Evolutionary conservation across 92 coral and sea anemone genomes (phyloP).

Genomic region (Heliopora coerulea): DNA sequence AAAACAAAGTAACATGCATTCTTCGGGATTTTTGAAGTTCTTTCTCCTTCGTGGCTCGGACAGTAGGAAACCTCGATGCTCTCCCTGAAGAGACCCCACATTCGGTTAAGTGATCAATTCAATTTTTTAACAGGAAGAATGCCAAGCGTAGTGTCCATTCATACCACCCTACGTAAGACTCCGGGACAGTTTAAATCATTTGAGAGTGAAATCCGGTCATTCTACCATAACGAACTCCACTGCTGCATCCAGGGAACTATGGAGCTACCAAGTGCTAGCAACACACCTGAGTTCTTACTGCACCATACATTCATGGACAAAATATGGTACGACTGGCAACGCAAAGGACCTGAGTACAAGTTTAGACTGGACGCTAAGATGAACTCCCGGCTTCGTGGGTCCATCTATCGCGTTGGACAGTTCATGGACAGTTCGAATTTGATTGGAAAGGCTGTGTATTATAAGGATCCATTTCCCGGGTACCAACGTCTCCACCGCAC

Average conservation of each 20-base stretch:
- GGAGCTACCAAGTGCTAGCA: conserved; percentile 30
- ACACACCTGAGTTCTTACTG: conserved; percentile 25
- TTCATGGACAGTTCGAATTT: conserved; percentile 19
- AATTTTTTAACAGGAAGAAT: conserved; percentile 6
- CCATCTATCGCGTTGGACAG: conserved; percentile 4
- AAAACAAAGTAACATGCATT: too few relatives aligned
- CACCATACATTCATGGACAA: conserved; percentile 37
- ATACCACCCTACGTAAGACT: background rate
- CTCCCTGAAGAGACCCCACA: too few relatives aligned
- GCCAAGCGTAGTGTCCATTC: conserved; percentile 33
- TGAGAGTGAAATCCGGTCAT: conserved; percentile 5
- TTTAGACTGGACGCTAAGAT: conserved; percentile 8
- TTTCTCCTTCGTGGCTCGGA: too few relatives aligned
- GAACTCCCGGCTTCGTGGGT: conserved; percentile 14
- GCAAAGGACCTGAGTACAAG: conserved; percentile 10
- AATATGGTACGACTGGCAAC: conserved; percentile 38
- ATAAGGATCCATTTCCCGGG: conserved; percentile 29
- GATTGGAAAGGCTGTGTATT: background rate
- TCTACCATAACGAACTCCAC: conserved; percentile 38
- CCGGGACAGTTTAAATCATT: background rate
- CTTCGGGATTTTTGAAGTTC: too few relatives aligned
- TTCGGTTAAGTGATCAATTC: too few relatives aligned
- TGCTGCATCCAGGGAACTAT: conserved; percentile 36
- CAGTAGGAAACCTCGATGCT: too few relatives aligned
- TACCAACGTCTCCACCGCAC: conserved; percentile 27